Percentiles rank a stretch among this genome's conserved stretches.
Evolutionary conservation across 2,888 invertebrate genomes (phyloP).

Genomic region (Aplocera efformata): DNA sequence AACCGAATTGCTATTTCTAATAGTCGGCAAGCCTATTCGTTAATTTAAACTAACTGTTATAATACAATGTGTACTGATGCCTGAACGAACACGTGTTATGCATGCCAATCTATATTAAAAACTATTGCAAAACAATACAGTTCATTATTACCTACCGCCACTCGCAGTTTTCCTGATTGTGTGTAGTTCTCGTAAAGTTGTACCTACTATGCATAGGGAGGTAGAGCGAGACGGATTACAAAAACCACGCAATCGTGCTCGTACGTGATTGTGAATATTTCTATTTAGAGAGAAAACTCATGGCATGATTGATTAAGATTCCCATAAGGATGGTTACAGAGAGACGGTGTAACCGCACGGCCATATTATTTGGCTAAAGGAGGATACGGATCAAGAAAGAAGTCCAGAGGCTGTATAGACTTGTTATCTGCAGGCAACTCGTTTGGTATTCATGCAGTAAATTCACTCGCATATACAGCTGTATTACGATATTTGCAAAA

Average conservation of each 20-base stretch:
- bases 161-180: slow-evolving; percentile 23
- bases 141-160: slow-evolving; percentile 15
- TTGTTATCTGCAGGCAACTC: no score
- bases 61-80: slow-evolving; percentile 41
- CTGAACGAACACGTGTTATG: slow-evolving; percentile 44
- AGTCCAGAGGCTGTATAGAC: no score
- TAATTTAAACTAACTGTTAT: slow-evolving; percentile 52
- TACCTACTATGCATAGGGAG: slow-evolving; percentile 20
- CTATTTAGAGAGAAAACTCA: slow-evolving; percentile 24
- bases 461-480: no score
- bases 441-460: no score
- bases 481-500: no score
- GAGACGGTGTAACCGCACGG: not conserved
- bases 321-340: slow-evolving; percentile 5
- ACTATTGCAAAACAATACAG: slow-evolving; percentile 14
- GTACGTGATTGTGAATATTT: slow-evolving; percentile 24
- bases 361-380: not conserved
- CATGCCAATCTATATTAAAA: slow-evolving; percentile 29
- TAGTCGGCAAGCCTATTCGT: slow-evolving; percentile 39
- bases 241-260: slow-evolving; percentile 26
- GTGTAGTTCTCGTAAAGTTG: slow-evolving; percentile 23
- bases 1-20: slow-evolving; percentile 42
- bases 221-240: slow-evolving; percentile 28
- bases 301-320: slow-evolving; percentile 15
- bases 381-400: no score